Evolutionary conservation across 1,140 invertebrate species (phyloP), one percentile per base, ranked within the genome.

Genomic region (Rhopalosiphum maidis): DNA sequence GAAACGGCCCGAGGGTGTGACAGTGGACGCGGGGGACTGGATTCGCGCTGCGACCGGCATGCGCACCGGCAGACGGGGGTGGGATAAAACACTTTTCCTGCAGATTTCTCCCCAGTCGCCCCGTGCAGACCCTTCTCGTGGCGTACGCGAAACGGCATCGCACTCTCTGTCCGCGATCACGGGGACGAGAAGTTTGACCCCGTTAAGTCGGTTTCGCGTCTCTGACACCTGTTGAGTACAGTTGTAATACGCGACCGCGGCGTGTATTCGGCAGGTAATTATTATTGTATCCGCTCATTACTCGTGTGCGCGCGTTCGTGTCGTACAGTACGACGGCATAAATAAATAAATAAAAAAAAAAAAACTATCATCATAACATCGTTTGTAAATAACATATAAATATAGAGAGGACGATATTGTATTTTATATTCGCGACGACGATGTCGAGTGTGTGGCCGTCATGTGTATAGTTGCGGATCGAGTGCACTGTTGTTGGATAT

Each of bases 181-280:
- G 48, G 87, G 46, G 87, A 88, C 87, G 87, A 88, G 87, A 88
- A 88, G 46, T 88, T 85, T 48, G 85, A 68, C 91, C 87, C 90
- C 93, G 51, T 60, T 41, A 60, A 90, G 89, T 90, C 60, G 35
- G 89, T 91, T 82, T 35, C 30, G 54, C 54, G 41, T 91, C 77
- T n/a, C 60, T 22, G 60, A 91, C 90, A 91, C 90, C 90, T 91
- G 90, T 91, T 91, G 90, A 91, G 90, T 35, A 35, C 90, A 7
- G 89, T 37, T 90, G 60, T 77, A n/a, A 77, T 77, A 43, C 89
- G 48, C n/a, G 90, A 91, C 37, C 90, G 41, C 90, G 90, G 46
- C 90, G 90, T 82, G 89, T 60, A 35, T 77, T 90, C 30, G 54
- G 54, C 68, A 90, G 41, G 11, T 35, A 35, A 48, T 48, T 11